phyloP scores from a whole-genome alignment of 2,113 vertebrate species.

The Catharus bicknelli region DNA sequence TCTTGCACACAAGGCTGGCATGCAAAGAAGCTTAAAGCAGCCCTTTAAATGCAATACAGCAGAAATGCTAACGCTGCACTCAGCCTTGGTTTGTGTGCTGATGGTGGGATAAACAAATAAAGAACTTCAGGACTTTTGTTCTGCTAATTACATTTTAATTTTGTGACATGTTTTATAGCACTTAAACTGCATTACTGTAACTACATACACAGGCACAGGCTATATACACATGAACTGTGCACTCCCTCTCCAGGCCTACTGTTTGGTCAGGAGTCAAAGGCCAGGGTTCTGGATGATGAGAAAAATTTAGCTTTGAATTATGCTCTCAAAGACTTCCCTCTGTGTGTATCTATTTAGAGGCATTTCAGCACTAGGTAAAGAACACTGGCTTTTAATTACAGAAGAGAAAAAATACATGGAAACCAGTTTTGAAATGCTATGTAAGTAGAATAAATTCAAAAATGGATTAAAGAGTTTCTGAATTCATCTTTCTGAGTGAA shows the following conservation, averaged over 20 bases:
- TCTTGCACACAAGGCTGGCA: fast-evolving
- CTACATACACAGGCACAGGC: neutral
- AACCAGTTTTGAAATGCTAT: neutral
- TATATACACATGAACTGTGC: neutral
- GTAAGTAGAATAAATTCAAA: neutral
- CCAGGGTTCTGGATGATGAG: neutral
- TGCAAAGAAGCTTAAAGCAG: neutral
- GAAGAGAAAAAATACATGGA: neutral
- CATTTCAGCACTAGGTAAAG: neutral
- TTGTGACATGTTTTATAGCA: neutral
- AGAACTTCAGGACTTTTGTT: neutral
- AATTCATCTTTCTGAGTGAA: neutral
- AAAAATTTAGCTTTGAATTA: neutral
- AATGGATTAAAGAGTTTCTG: neutral
- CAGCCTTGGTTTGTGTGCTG: neutral
- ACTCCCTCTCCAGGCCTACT: neutral
- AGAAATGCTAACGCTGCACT: neutral
- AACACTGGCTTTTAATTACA: neutral
- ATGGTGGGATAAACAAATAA: neutral
- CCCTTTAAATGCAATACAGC: neutral
- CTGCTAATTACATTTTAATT: neutral
- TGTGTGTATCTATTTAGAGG: neutral
- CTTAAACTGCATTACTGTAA: neutral
- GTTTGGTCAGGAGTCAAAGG: neutral
- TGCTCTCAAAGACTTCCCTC: neutral